Evolutionary conservation across 2,888 invertebrate species (phyloP), one percentile per base, ranked within the genome.

Genomic region (Dryadula phaetusa): DNA sequence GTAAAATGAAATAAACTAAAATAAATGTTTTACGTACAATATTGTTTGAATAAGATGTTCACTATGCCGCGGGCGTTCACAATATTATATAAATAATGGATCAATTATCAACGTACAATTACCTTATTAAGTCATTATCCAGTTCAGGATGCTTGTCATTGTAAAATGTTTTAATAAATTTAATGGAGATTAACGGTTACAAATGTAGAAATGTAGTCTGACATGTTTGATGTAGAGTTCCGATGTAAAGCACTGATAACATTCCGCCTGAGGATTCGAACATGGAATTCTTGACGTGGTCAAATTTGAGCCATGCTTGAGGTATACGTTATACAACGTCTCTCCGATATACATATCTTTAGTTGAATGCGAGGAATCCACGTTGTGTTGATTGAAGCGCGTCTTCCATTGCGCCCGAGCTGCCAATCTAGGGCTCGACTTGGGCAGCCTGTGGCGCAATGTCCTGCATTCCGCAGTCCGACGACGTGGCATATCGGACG

Each of bases 211-310:
- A 81, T 84, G 84, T 79, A 77, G 80, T 74, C 84, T 77, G 85
- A 83, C 86, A 82, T 84, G 84, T 85, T 83, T 78, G 87, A 85
- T 82, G 82, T 76, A 77, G 82, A 83, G 83, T 80, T 76, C 77
- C 80, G 91, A 92, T 91, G 86, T 85, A 80, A 84, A 84, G 85
- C 82, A 81, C 85, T 79, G 92, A 91, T 91, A 90, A 89, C 90
- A 92, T 92, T 89, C 92, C 91, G 80, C 83, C 83, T 82, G 84
- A 82, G 86, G 86, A 83, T 85, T 85, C 84, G 86, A 86, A 86
- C 87, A 86, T 83, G 85, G 85, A 88, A 90, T 91, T 86, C 91
- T 87, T 86, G 86, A 82, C 85, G 84, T 82, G 82, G 82, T 83
- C 85, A 81, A 81, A 80, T 79, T 81, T 78, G 83, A 81, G 78